phyloP scores from a whole-genome alignment of 2,113 vertebrate species.

The Notarius quadriscutis region DNA sequence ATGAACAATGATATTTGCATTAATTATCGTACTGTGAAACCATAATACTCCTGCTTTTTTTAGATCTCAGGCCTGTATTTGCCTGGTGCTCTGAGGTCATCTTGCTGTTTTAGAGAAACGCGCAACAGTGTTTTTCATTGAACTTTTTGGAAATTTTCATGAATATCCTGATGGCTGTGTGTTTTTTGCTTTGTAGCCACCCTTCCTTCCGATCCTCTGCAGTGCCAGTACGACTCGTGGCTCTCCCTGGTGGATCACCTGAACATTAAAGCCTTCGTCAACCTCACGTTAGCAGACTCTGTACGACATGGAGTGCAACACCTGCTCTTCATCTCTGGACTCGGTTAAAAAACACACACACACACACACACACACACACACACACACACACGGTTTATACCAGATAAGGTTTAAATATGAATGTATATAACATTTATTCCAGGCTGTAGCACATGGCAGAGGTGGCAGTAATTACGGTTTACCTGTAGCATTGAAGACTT shows the following conservation, averaged over 20 bases:
- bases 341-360: slow-evolving; percentile 74
- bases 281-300: slow-evolving; percentile 82
- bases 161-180: background rate
- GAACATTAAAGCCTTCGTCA: slow-evolving; percentile 89
- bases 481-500: background rate
- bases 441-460: no score
- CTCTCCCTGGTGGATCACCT: slow-evolving; percentile 85
- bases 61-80: background rate
- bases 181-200: slow-evolving; percentile 63
- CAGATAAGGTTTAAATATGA: background rate
- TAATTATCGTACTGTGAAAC: background rate
- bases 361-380: slow-evolving; percentile 13
- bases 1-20: background rate
- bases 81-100: background rate
- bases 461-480: background rate
- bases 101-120: background rate
- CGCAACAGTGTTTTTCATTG: background rate
- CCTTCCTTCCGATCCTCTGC: slow-evolving; percentile 84
- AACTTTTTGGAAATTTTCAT: background rate
- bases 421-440: background rate
- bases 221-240: slow-evolving; percentile 86
- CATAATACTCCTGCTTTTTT: background rate
- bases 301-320: slow-evolving; percentile 84
- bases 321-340: slow-evolving; percentile 88
- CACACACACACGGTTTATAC: background rate